Base-by-base conservation (phyloP, 1,140 invertebrate genomes). In the Orchestia grillus region DNA sequence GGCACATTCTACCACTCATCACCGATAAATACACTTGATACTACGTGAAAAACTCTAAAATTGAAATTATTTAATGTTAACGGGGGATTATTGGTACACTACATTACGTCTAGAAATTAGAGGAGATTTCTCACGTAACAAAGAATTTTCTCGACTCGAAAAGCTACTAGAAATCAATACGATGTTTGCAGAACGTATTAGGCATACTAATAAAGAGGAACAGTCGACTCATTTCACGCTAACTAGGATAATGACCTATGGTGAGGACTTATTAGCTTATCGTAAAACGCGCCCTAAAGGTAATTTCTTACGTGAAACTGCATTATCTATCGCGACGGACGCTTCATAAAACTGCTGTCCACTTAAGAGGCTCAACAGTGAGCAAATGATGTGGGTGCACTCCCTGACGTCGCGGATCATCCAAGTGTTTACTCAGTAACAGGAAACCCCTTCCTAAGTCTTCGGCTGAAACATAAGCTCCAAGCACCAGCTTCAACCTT, bases 1-100 rank as follows among this genome's bases (percentile, higher is more conserved):
- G 92, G 92, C 92, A 94, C 92, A 94, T 94, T 94, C 92, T 94
- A 94, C 92, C 92, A 94, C 92, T 94, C 92, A 94, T 94, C 92
- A 45, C 44, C 92, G 44, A 44, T 94, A 45, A 94, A 94, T 94
- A 94, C 92, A 94, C 92, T 94, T 94, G 92, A n/a, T 94, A 94
- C 92, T 94, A 94, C 92, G 43, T 94, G 43, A 47, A 94, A 94
- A 94, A 44, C 44, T 94, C 92, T 94, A 94, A 94, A 94, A 94
- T 94, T 45, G 43, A 94, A 94, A 94, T 94, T 47, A 94, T 94
- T 94, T 94, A 45, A 94, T 45, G 92, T 94, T 94, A 94, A 94
- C 92, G 92, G 92, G 92, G 92, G 43, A 94, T 94, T 45, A 94
- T 90, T 94, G 44, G 92, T 94, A 94, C 92, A 47, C 92, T 94